Conservation (phyloP, 2,888 invertebrate species). For the Globia sparganii region DNA sequence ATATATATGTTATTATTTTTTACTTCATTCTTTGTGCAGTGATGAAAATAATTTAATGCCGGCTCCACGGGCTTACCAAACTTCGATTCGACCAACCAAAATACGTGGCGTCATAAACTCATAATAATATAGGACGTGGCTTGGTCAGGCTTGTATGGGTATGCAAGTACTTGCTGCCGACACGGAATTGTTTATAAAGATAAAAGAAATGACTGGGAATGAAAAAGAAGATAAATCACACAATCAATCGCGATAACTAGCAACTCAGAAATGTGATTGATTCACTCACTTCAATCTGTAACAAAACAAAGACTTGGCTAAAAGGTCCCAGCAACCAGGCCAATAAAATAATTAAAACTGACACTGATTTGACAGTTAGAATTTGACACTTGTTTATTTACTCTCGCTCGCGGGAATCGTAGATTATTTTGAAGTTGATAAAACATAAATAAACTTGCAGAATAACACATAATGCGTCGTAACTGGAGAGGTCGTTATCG, state of each 20-base stretch:
- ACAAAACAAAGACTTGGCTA: too few relatives aligned
- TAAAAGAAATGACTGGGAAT: not conserved
- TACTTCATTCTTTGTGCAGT: not conserved
- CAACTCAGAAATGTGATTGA: not conserved
- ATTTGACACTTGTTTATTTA: not conserved
- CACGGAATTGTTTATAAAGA: too few relatives aligned
- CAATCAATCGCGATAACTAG: not conserved
- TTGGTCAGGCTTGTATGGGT: not conserved
- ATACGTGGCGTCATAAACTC: too few relatives aligned
- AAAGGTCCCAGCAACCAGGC: too few relatives aligned
- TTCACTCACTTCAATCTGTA: not conserved
- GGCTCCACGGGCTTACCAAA: not conserved
- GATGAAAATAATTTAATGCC: not conserved
- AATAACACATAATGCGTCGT: constrained; percentile 78
- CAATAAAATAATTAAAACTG: too few relatives aligned
- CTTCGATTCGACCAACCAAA: not conserved
- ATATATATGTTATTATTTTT: too few relatives aligned
- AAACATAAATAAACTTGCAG: not conserved
- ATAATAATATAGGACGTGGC: not conserved
- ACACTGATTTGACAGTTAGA: not conserved
- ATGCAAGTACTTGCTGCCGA: not conserved
- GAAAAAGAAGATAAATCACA: not conserved
- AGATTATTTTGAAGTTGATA: constrained; percentile 22
- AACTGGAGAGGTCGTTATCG: constrained; percentile 84
- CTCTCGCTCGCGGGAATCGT: constrained; percentile 36